These are phyloP conservation scores for Notodonta dromedarius DNA, from an alignment of 2,888 invertebrate genomes.

Conservation along the genomic window DNA sequence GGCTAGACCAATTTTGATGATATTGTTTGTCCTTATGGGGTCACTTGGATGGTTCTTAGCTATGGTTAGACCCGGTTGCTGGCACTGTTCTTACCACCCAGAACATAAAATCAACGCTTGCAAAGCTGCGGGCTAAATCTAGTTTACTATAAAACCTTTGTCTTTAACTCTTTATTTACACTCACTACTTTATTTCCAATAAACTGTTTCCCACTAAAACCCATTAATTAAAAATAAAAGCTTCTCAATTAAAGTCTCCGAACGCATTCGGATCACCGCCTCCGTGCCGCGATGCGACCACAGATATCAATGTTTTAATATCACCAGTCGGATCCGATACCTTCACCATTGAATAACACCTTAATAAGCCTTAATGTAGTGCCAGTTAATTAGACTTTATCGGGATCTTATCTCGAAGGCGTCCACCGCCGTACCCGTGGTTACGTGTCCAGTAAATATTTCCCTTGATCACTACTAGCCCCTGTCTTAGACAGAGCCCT, in stretches of 20 bases:
- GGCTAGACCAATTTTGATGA: too few relatives aligned
- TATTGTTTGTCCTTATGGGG: too few relatives aligned
- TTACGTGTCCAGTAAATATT: constrained; percentile 77
- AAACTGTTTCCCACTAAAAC: background rate
- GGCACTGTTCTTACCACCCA: too few relatives aligned
- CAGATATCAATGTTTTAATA: constrained; percentile 6
- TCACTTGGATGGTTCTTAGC: too few relatives aligned
- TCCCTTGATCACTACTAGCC: constrained; percentile 62
- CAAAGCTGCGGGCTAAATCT: too few relatives aligned
- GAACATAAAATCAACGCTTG: too few relatives aligned
- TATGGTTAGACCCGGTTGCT: too few relatives aligned
- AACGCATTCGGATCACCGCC: background rate
- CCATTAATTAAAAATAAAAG: constrained; percentile 4
- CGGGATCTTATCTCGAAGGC: constrained; percentile 64
- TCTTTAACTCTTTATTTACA: background rate
- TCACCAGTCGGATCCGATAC: constrained; percentile 1
- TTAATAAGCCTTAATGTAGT: constrained; percentile 60
- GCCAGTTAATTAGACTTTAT: constrained; percentile 75
- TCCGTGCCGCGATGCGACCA: constrained; percentile 2
- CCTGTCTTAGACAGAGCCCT: constrained; percentile 55
- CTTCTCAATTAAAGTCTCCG: constrained; percentile 2
- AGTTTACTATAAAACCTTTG: too few relatives aligned
- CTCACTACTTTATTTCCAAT: background rate
- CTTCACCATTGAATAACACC: constrained; percentile 49
- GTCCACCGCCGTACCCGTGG: constrained; percentile 60